Evolutionary conservation across 1,140 invertebrate genomes (phyloP).

Genomic region (Drosophila erecta): DNA sequence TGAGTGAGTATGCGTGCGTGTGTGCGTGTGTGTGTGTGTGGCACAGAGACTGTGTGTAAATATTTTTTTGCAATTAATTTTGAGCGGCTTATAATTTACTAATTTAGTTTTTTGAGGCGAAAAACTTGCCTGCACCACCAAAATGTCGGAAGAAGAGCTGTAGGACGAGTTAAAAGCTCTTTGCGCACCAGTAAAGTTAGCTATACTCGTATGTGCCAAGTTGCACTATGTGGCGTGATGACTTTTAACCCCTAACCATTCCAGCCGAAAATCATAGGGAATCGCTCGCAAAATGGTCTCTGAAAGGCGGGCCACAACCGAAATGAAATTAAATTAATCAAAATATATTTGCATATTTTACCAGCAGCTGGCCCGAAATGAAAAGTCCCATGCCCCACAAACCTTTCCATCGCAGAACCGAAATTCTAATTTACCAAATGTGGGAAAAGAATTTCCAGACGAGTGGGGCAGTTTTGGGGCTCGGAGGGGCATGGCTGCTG

Average conservation of each 20-base stretch:
- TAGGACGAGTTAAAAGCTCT: constrained; percentile 26
- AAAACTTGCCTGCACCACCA: constrained; percentile 41
- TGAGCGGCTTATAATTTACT: constrained; percentile 83
- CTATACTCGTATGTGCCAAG: neutral
- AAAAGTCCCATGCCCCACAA: constrained; percentile 15
- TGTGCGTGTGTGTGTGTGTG: constrained; percentile 4
- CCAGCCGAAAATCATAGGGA: constrained; percentile 1
- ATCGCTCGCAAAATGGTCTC: constrained; percentile 27
- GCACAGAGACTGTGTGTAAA: constrained; percentile 69
- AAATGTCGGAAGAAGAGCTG: constrained; percentile 69
- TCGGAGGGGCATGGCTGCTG: constrained; percentile 1
- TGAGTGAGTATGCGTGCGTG: constrained; percentile 1
- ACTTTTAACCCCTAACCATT: constrained; percentile 3
- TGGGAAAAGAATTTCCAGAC: constrained; percentile 72
- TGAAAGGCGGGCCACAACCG: constrained; percentile 8
- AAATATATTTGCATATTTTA: constrained; percentile 70
- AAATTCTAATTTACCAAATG: constrained; percentile 79
- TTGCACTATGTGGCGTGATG: constrained; percentile 20
- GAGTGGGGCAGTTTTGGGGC: constrained; percentile 11
- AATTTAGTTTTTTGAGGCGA: constrained; percentile 63
- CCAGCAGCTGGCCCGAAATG: constrained; percentile 45
- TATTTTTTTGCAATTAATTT: constrained; percentile 84
- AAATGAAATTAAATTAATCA: constrained; percentile 77
- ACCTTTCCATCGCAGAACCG: constrained; percentile 24
- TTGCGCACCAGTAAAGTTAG: constrained; percentile 21